These are phyloP conservation scores for Trachurus trachurus DNA, from an alignment of 2,797 vertebrate species.

Conservation along the genomic window DNA sequence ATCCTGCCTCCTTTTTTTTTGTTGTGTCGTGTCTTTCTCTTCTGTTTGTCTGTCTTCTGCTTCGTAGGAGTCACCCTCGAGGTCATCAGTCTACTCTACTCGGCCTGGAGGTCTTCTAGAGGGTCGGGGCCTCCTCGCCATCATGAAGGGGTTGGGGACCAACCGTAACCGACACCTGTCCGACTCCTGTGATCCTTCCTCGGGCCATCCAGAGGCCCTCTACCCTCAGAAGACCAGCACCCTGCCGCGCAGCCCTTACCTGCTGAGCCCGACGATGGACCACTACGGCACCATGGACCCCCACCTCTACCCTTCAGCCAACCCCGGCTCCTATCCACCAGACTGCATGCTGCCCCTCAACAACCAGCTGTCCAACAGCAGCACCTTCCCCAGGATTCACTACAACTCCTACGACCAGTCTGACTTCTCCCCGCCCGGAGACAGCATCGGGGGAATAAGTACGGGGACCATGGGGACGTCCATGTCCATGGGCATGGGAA, in stretches of 20 bases:
- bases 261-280: slow-evolving; percentile 91
- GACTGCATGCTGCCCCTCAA: slow-evolving; percentile 95
- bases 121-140: slow-evolving; percentile 76
- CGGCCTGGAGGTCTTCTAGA: slow-evolving; percentile 86
- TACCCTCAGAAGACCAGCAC: slow-evolving; percentile 86
- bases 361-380: slow-evolving; percentile 97
- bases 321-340: slow-evolving; percentile 87
- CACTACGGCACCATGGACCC: slow-evolving; percentile 92
- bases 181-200: slow-evolving; percentile 92
- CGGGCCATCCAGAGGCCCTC: slow-evolving; percentile 90
- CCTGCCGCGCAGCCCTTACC: slow-evolving; percentile 93
- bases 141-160: slow-evolving; percentile 98
- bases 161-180: slow-evolving; percentile 95
- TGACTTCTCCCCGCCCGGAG: slow-evolving; percentile 88
- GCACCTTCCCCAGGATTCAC: slow-evolving; percentile 97
- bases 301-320: slow-evolving; percentile 85
- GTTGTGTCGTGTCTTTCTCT: slow-evolving; percentile 31
- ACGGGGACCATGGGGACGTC: slow-evolving; percentile 86
- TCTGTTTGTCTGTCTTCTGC: slow-evolving; percentile 42
- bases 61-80: slow-evolving; percentile 72
- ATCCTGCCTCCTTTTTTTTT: not conserved
- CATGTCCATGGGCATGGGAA: slow-evolving; percentile 84
- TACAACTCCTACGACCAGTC: slow-evolving; percentile 95
- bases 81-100: slow-evolving; percentile 63
- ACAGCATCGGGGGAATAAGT: slow-evolving; percentile 94